Evolutionary conservation across 2,888 invertebrate species (phyloP).

Genomic region (Platycheirus rosarum): DNA sequence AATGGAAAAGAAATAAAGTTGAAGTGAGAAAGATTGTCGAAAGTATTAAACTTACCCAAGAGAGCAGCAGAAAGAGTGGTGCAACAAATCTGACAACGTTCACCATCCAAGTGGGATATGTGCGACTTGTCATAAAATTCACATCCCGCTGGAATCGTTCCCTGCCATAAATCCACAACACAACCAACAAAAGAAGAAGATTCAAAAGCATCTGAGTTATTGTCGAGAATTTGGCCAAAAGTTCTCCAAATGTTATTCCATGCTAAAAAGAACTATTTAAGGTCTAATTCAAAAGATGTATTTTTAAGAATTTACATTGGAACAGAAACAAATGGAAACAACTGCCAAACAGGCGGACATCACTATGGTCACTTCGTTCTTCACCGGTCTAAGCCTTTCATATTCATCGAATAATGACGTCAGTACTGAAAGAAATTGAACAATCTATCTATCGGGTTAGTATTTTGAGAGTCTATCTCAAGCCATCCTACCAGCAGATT

Average conservation of each 20-base stretch:
- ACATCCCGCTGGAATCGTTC: conserved; percentile 86
- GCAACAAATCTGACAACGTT: conserved; percentile 79
- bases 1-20: neutral
- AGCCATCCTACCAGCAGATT: conserved; percentile 88
- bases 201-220: conserved; percentile 77
- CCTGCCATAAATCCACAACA: conserved; percentile 92
- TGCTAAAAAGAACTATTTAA: conserved; percentile 74
- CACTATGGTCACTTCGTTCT: conserved; percentile 75
- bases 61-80: conserved; percentile 76
- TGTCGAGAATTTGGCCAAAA: conserved; percentile 70
- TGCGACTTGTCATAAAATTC: conserved; percentile 89
- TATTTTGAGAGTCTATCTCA: neutral
- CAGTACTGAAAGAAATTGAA: conserved; percentile 58
- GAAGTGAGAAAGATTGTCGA: neutral
- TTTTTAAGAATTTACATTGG: conserved; percentile 76
- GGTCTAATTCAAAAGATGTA: neutral
- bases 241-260: conserved; percentile 75
- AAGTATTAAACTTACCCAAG: conserved; percentile 60
- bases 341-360: conserved; percentile 74
- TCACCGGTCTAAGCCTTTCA: conserved; percentile 76
- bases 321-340: conserved; percentile 77
- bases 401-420: conserved; percentile 80
- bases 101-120: conserved; percentile 83
- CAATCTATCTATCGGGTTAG: neutral
- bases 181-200: conserved; percentile 89